Evolutionary conservation across 2,113 vertebrate genomes (phyloP), one percentile per base, ranked within the genome.

Genomic region (Rhinolophus sinicus): DNA sequence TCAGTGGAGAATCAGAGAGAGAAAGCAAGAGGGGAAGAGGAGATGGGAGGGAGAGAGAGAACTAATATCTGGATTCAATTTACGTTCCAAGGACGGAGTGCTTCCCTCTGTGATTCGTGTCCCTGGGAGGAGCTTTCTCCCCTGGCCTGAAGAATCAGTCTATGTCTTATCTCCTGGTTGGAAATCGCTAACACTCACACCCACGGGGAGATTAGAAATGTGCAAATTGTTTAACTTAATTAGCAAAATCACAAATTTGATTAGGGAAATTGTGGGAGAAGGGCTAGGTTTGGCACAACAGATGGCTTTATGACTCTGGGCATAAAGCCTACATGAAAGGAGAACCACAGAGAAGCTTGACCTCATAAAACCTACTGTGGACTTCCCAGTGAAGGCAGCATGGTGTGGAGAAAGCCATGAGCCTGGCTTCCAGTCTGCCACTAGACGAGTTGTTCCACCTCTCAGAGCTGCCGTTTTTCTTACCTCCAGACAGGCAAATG

Each of bases 51-150:
- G 35, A 96, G 84, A 90, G 96, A 94, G 96, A 93, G 69, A 92
- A 96, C 93, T 92, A 91, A 93, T 76, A 33, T 3, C 1, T 81
- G 70, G 21, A 44, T 92, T 96, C 97, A 90, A 97, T 97, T 95
- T 97, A 96, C 90, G 33, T 97, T 96, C 85, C 90, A 8, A 90
- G 35, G 62, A 69, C 97, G 84, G 89, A 82, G 92, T 54, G 77
- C 95, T 73, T 92, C 96, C 90, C 94, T 87, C 93, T 83, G 88
- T 96, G 94, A 81, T 28, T 64, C 28, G 83, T 35, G 89, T 92
- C 80, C 52, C 78, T 64, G 75, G 35, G 12, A 54, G 0, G 3
- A 44, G 54, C 96, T 96, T 52, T 47, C 21, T 86, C 1, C 12
- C 90, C 77, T 38, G 83, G 35, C 22, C 50, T 56, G 58, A 1